Evolutionary conservation across 2,888 invertebrate genomes (phyloP).

Genomic region (Cryptophagus acutangulus): DNA sequence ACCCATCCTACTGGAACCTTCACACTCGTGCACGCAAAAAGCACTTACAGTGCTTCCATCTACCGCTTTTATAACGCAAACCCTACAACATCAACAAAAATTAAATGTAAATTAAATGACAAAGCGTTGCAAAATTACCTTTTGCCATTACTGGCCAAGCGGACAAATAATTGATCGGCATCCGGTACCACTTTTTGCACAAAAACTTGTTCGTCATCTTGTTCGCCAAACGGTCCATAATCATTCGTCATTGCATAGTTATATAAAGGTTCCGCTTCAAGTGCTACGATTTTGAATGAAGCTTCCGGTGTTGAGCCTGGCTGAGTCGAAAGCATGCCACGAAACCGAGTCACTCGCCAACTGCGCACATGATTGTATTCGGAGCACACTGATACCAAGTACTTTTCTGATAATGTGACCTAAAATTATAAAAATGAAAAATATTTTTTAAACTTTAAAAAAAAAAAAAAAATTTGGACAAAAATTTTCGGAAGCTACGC

Average conservation of each 20-base stretch:
- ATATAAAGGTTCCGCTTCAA: conserved; percentile 62
- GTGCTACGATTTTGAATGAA: conserved; percentile 91
- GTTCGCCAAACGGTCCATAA: conserved; percentile 92
- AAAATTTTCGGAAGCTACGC: too few relatives aligned
- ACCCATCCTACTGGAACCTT: conserved; percentile 90
- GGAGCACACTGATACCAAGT: conserved; percentile 91
- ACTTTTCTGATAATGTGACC: conserved; percentile 92
- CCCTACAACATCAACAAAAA: conserved; percentile 51
- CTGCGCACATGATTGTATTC: conserved; percentile 98
- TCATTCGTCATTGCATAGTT: conserved; percentile 62
- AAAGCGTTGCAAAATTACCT: too few relatives aligned
- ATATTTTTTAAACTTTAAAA: too few relatives aligned
- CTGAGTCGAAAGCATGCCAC: conserved; percentile 98
- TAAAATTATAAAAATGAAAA: not conserved
- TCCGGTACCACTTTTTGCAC: conserved; percentile 97
- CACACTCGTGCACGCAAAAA: conserved; percentile 96
- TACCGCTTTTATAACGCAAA: conserved; percentile 91
- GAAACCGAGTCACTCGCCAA: conserved; percentile 94
- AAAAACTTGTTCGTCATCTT: conserved; percentile 96
- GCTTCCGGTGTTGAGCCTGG: conserved; percentile 97
- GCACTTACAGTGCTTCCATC: conserved; percentile 91
- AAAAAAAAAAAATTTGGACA: too few relatives aligned
- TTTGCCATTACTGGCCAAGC: conserved; percentile 92
- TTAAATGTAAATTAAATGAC: conserved; percentile 7
- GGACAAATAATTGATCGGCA: conserved; percentile 89